Evolutionary conservation across 2,797 vertebrate species (phyloP), one percentile per base, ranked within the genome.

Genomic region (Lates japonicus): DNA sequence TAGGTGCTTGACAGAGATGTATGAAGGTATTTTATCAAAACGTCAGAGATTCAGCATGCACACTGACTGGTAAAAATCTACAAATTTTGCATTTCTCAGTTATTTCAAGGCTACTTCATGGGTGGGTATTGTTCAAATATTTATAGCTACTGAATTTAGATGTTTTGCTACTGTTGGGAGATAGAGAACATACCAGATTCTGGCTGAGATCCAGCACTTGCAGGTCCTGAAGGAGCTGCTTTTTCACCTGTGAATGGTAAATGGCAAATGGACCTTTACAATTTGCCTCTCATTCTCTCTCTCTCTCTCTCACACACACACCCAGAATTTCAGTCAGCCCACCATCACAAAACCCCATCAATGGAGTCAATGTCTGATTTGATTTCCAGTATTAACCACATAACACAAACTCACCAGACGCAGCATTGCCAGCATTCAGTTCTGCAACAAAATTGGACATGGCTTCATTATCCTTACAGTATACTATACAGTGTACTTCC

Each of bases 401-500:
- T 14, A 0, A 62, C 33, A 25, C 20, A 48, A 78, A 85, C 78
- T 82, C 48, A 85, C 78, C 78, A 54, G 12, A 33, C 22, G 17
- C 44, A 51, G 17, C 25, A 29, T 19, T 0, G 25, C 1, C 67
- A 37, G 41, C 12, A 1, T 76, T 33, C 25, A 54, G 66, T 68
- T 60, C 81, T 88, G 74, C 16, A 71, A 78, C 20, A 62, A 58
- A 77, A 16, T 8, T 2, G 20, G 39, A 82, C n/a, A 42, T 9
- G 29, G 33, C 31, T 75, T 68, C 0, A 13, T 29, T 48, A 12
- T 35, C 37, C 10, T 37, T 63, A 67, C 4, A 29, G 25, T 29
- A 29, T 29, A 29, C 2, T 29, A 29, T 29, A 2, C 5, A 20
- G 54, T 2, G 35, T 25, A 13, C 39, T 16, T 37, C 10, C 2